Evolutionary conservation across 2,888 invertebrate genomes (phyloP), one percentile per base, ranked within the genome.

Genomic region (Mesoligia furuncula): DNA sequence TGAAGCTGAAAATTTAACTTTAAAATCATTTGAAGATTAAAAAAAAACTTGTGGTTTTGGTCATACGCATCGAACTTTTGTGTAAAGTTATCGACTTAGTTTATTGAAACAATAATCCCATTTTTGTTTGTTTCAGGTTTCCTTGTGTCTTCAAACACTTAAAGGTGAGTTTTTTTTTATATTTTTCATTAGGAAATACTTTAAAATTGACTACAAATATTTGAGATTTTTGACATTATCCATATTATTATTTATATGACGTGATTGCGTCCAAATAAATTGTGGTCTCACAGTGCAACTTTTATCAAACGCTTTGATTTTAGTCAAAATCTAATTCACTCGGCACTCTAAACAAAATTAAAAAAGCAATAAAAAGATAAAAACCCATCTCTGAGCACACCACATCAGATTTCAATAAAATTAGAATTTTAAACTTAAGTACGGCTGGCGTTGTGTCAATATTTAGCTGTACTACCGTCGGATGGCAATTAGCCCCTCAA

Each of bases 391-490:
- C 81, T n/a, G 84, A 87, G 79, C 81, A 81, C 85, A 88, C 67
- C 81, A 86, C 89, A 91, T 92, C 93, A 91, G 85, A 85, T 80
- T 85, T 85, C 92, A 95, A 94, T 93, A 92, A 93, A 94, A 95
- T 95, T 94, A 91, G 91, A 95, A 94, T 94, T 95, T 95, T 92
- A 93, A 95, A 93, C 91, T 91, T 84, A 90, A 94, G 93, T 91
- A 91, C 90, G 90, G 90, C 91, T 92, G 92, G 92, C 90, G 69
- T 76, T 75, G 87, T 91, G 93, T 94, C 93, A 96, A 96, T 95
- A 95, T 96, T 96, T 95, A 93, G 90, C 77, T 86, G 75, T 80
- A 76, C 90, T 88, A 87, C 86, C 83, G 80, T 78, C 87, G 84
- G 89, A 90, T 86, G 85, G 93, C 94, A 94, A 94, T 94, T 93